A percentile compares a stretch with the other conserved stretches of the same genome.
These are phyloP conservation scores for Sebastes paucispinis DNA, from an alignment of 2,797 vertebrate genomes.

Conservation along the genomic window DNA sequence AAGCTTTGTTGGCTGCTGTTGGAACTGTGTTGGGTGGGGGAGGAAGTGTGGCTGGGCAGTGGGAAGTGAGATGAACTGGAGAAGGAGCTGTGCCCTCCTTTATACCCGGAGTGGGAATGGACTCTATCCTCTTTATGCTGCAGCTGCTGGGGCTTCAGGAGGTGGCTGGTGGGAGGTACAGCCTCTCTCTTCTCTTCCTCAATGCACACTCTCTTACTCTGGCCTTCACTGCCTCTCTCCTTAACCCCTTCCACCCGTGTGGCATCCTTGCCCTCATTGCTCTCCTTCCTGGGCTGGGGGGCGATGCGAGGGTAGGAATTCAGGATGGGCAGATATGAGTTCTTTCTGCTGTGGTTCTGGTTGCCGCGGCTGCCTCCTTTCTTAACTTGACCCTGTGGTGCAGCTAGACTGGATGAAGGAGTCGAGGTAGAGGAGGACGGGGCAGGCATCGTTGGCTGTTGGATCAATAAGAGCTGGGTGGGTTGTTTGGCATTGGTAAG, in stretches of 20 bases:
- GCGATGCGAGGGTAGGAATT: conserved; percentile 80
- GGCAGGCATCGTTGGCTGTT: conserved; percentile 54
- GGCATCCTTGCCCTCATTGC: conserved; percentile 14
- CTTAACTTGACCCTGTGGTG: conserved; percentile 14
- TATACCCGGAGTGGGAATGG: conserved; percentile 8
- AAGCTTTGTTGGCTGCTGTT: conserved; percentile 9
- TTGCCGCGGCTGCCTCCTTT: conserved; percentile 32
- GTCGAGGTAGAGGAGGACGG: background rate
- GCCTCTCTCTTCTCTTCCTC: conserved; percentile 60
- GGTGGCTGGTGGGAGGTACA: conserved; percentile 52
- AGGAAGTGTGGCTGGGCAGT: background rate
- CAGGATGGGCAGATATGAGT: conserved; percentile 77
- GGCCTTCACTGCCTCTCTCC: conserved; percentile 51
- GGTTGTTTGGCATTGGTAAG: conserved; percentile 41
- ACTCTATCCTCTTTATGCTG: conserved; percentile 30
- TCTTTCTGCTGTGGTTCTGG: conserved; percentile 45
- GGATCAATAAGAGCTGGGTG: conserved; percentile 70
- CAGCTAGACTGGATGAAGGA: background rate
- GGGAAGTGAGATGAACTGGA: background rate
- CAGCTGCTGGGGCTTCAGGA: conserved; percentile 30
- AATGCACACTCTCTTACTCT: conserved; percentile 74
- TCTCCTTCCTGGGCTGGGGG: conserved; percentile 76
- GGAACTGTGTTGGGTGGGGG: conserved; percentile 6
- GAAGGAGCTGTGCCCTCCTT: conserved; percentile 17
- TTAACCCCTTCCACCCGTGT: conserved; percentile 12